phyloP scores from a whole-genome alignment of 1,140 invertebrate species.

The Papilio helenus region DNA sequence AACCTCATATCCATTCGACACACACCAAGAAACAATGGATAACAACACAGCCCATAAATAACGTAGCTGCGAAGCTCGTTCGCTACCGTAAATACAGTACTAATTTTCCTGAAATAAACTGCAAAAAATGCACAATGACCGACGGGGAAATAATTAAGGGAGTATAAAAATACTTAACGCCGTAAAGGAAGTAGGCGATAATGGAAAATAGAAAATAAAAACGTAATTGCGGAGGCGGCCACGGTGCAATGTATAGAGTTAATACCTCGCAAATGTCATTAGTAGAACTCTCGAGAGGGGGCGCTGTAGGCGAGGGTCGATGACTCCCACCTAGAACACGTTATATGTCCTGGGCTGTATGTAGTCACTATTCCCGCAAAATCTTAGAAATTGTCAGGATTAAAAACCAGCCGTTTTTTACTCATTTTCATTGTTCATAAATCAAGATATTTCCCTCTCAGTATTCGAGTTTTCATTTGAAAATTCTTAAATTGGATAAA shows the following conservation, averaged over 20 bases:
- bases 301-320: constrained; percentile 11
- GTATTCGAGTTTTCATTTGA: no score
- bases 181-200: constrained; percentile 34
- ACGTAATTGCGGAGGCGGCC: constrained; percentile 37
- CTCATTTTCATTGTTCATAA: no score
- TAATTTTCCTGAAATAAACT: constrained; percentile 30
- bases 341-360: constrained; percentile 13
- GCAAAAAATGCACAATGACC: constrained; percentile 33
- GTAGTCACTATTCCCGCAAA: background rate
- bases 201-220: constrained; percentile 39
- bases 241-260: constrained; percentile 38
- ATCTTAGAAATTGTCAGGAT: background rate
- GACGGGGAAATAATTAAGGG: constrained; percentile 31
- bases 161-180: constrained; percentile 34
- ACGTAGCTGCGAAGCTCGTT: background rate
- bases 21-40: background rate
- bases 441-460: no score
- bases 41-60: constrained; percentile 10
- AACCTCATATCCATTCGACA: background rate
- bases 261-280: constrained; percentile 40
- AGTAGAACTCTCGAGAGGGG: constrained; percentile 33
- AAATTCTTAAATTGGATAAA: no score
- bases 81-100: constrained; percentile 6
- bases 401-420: background rate
- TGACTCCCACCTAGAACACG: constrained; percentile 1